A percentile compares a stretch with the other conserved stretches of the same genome.
These are phyloP conservation scores for Thalpophila matura DNA, from an alignment of 2,888 invertebrate genomes.

Conservation along the genomic window DNA sequence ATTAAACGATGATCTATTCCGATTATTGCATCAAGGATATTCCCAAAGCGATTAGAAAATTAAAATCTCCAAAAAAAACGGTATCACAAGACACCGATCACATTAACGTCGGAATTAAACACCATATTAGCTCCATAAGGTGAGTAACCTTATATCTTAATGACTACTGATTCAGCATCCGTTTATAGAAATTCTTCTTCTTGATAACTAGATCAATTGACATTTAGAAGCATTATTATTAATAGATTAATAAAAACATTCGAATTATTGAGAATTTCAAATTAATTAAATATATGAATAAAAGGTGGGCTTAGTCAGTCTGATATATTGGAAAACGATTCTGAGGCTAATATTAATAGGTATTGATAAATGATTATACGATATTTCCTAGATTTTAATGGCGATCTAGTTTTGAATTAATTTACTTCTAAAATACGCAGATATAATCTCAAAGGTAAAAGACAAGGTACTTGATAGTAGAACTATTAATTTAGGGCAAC, in stretches of 20 bases:
- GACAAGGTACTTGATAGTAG: too few species aligned
- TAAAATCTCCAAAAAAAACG: constrained; percentile 34
- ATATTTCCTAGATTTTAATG: constrained; percentile 13
- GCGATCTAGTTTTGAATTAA: neutral
- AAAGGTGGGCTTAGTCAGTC: too few species aligned
- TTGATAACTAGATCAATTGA: constrained; percentile 52
- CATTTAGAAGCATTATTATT: constrained; percentile 37
- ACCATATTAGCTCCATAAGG: constrained; percentile 29
- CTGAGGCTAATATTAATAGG: constrained; percentile 10
- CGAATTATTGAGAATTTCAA: constrained; percentile 1
- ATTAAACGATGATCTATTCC: constrained; percentile 1
- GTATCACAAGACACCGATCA: constrained; percentile 39
- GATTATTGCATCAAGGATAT: constrained; percentile 6
- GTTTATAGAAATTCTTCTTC: constrained; percentile 25
- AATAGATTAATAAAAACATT: constrained; percentile 13
- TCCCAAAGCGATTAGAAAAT: constrained; percentile 7
- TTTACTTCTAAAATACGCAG: neutral
- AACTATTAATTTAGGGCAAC: too few species aligned
- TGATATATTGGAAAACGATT: too few species aligned
- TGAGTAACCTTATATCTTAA: constrained; percentile 52
- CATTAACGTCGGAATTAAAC: constrained; percentile 40
- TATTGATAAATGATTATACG: neutral
- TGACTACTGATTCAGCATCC: constrained; percentile 28
- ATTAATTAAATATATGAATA: constrained; percentile 21
- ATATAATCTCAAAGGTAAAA: neutral